These are phyloP conservation scores for Bufo bufo DNA, from an alignment of 2,113 vertebrate genomes.

Conservation along the genomic window DNA sequence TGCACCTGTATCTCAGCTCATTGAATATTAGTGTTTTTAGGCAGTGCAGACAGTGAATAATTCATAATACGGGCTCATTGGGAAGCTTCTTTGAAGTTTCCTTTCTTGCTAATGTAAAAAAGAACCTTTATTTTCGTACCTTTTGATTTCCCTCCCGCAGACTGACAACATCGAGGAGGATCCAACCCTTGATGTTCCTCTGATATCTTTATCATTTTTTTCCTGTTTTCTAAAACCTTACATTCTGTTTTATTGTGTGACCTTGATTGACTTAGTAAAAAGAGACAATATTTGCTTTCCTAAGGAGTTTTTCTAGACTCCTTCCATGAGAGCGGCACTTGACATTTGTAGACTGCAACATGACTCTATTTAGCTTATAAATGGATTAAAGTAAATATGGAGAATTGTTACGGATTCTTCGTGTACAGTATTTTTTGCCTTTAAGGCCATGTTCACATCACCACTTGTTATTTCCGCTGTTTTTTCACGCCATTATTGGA, in stretches of 20 bases:
- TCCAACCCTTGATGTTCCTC: background rate
- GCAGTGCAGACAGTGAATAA: background rate
- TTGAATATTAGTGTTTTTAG: background rate
- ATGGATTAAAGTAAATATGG: background rate
- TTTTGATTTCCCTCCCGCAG: background rate
- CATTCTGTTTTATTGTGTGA: background rate
- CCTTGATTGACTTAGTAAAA: background rate
- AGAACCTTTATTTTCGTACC: background rate
- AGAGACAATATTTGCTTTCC: background rate
- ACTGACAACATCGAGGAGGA: background rate
- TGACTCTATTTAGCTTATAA: background rate
- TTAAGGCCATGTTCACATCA: too few relatives aligned
- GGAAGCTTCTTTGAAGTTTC: conserved; percentile 6
- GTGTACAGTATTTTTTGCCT: too few relatives aligned
- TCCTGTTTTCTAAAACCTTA: background rate
- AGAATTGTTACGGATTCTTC: background rate
- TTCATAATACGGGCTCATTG: conserved; percentile 13
- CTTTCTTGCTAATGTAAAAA: background rate
- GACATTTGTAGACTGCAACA: background rate
- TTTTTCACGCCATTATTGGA: too few relatives aligned
- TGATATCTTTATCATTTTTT: background rate
- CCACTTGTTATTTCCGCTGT: too few relatives aligned
- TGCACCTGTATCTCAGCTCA: background rate
- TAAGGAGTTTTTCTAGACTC: background rate
- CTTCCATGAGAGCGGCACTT: background rate